phyloP scores from a whole-genome alignment of 2,888 invertebrate genomes.

The Ernsta delagoae region DNA sequence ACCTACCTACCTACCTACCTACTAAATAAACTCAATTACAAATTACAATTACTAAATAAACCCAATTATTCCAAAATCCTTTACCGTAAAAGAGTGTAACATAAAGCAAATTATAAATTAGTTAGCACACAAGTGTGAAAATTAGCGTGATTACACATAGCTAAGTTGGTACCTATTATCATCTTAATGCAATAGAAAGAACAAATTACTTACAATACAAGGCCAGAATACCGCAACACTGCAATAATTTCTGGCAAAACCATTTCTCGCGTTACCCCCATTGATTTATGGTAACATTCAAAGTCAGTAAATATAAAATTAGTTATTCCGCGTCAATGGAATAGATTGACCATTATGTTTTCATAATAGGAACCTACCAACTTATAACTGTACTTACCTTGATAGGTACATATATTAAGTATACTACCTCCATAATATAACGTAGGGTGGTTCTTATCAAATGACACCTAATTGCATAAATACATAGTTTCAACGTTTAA shows the following conservation, averaged over 20 bases:
- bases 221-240: constrained; percentile 8
- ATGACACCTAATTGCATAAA: too few relatives aligned
- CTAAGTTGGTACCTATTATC: neutral
- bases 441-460: too few relatives aligned
- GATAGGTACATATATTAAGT: too few relatives aligned
- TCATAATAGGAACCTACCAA: too few relatives aligned
- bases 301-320: neutral
- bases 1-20: too few relatives aligned
- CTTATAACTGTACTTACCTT: too few relatives aligned
- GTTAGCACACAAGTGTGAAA: constrained; percentile 20
- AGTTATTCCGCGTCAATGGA: neutral
- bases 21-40: too few relatives aligned
- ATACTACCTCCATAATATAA: too few relatives aligned
- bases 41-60: too few relatives aligned
- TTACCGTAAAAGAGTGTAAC: too few relatives aligned
- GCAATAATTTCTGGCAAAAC: constrained; percentile 1
- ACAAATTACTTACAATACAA: constrained; percentile 25
- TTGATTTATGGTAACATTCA: neutral
- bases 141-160: constrained; percentile 11
- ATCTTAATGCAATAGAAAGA: constrained; percentile 22
- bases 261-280: neutral
- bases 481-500: neutral
- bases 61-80: too few relatives aligned
- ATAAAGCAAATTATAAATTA: too few relatives aligned
- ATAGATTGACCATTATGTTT: neutral